A percentile compares a stretch with the other conserved stretches of the same genome.
Evolutionary conservation across 1,140 invertebrate genomes (phyloP).

Genomic region (Sminthurinus signatus): DNA sequence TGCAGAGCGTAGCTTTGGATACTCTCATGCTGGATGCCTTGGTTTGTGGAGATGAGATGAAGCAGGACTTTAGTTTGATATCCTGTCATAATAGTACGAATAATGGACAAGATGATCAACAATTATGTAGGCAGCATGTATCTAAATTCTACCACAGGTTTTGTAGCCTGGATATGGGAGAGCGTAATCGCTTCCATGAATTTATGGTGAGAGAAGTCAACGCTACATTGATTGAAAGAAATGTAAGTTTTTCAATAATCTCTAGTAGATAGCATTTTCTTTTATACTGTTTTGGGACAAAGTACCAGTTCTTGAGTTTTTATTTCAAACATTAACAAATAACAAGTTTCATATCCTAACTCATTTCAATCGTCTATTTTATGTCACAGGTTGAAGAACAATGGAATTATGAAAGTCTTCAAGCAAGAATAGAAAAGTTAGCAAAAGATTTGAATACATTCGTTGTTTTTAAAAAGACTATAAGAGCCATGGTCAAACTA

Average conservation of each 20-base stretch:
- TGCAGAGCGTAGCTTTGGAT: background rate
- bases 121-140: background rate
- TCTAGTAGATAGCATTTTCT: background rate
- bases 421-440: constrained; percentile 43
- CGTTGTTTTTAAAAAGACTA: constrained; percentile 46
- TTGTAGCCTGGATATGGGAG: background rate
- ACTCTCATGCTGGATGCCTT: background rate
- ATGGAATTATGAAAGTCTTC: constrained; percentile 21
- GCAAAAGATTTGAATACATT: constrained; percentile 46
- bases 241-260: background rate
- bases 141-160: background rate
- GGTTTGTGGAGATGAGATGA: background rate
- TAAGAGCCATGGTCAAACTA: constrained; percentile 45
- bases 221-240: background rate
- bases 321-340: background rate
- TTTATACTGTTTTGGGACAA: background rate
- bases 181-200: background rate
- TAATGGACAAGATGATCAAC: background rate
- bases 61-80: background rate
- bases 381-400: background rate
- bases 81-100: background rate
- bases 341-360: background rate
- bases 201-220: constrained; percentile 4
- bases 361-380: background rate
- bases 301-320: background rate